Conservation (phyloP, 2,113 vertebrate species). For the Lethenteron reissneri region DNA sequence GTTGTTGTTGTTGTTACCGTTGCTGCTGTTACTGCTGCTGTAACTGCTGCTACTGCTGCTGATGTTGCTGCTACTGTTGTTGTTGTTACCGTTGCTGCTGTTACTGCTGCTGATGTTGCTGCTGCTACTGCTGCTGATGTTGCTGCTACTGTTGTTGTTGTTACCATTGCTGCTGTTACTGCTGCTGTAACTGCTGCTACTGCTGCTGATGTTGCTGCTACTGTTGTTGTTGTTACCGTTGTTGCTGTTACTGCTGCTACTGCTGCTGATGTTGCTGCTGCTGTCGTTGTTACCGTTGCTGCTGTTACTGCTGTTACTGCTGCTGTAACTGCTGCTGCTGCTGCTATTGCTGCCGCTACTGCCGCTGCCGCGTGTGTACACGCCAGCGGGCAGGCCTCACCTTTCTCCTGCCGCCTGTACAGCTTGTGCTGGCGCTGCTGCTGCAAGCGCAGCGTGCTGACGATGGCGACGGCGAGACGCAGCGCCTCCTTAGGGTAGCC, state of each 20-base stretch:
- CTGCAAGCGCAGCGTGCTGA: conserved; percentile 23
- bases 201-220: no score
- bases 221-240: no score
- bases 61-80: neutral
- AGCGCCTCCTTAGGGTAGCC: conserved; percentile 24
- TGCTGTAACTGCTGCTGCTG: neutral
- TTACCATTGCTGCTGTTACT: no score
- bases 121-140: neutral
- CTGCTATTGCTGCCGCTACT: neutral
- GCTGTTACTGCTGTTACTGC: neutral
- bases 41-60: neutral
- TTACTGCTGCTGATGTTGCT: neutral
- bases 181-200: no score
- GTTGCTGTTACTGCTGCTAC: neutral
- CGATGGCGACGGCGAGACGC: conserved; percentile 20
- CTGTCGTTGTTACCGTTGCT: no score
- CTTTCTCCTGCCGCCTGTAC: conserved; percentile 27
- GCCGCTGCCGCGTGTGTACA: no score
- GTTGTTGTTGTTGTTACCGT: no score
- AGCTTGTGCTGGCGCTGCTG: conserved; percentile 22
- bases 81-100: no score
- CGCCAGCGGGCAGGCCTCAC: conserved; percentile 8
- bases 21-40: neutral
- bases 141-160: no score
- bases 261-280: neutral